Evolutionary conservation across 1,140 invertebrate species (phyloP).

Genomic region (Meloidogyne exigua): DNA sequence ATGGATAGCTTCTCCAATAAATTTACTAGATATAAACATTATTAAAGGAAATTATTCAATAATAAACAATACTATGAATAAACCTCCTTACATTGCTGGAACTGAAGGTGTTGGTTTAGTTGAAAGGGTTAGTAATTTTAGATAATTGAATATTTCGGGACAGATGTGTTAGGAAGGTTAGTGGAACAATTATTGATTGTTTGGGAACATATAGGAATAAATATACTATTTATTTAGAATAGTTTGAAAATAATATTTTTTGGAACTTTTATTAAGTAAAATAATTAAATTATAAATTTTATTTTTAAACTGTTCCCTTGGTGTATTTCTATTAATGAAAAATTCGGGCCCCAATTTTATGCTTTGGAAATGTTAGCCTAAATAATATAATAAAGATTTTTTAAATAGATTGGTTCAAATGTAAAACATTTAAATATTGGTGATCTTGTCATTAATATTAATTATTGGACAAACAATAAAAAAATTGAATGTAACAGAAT

Average conservation of each 20-base stretch:
- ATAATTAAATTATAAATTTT: too few species aligned
- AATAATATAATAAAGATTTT: not conserved
- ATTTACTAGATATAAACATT: conserved; percentile 13
- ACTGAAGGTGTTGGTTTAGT: conserved; percentile 19
- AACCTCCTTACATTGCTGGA: conserved; percentile 2
- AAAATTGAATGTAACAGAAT: not conserved
- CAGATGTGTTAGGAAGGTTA: too few species aligned
- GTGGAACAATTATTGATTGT: too few species aligned
- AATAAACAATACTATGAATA: not conserved
- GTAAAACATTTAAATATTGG: conserved; percentile 6
- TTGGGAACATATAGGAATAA: too few species aligned
- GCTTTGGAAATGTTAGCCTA: too few species aligned
- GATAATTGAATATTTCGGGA: too few species aligned
- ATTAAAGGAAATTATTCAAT: conserved; percentile 16
- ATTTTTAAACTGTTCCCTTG: too few species aligned
- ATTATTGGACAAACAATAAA: not conserved
- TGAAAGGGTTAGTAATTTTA: not conserved
- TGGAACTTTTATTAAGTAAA: too few species aligned
- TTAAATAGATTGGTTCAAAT: not conserved
- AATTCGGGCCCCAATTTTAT: too few species aligned
- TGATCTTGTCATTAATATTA: conserved; percentile 10
- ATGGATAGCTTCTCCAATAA: conserved; percentile 24
- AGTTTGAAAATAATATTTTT: too few species aligned
- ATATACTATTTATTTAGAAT: too few species aligned
- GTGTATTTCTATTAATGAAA: too few species aligned